These are phyloP conservation scores for Zygogramma bicolorata DNA, from an alignment of 2,888 invertebrate species.

Conservation along the genomic window DNA sequence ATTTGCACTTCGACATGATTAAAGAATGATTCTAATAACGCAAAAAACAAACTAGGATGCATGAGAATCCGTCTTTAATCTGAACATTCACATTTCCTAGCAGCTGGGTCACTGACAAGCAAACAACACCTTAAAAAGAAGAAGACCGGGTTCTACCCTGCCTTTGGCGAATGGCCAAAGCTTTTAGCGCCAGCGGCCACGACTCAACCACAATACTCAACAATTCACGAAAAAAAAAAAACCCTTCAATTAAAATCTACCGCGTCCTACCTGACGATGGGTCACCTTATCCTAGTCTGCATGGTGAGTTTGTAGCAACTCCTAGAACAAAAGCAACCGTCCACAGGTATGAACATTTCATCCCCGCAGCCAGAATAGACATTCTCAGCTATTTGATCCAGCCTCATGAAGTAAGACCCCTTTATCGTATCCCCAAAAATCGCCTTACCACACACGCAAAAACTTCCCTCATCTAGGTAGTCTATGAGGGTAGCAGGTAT, in stretches of 20 bases:
- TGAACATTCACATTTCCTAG: no score
- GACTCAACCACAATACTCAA: background rate
- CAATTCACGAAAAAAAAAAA: background rate
- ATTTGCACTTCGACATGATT: no score
- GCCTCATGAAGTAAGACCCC: slow-evolving; percentile 64
- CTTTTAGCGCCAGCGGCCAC: no score
- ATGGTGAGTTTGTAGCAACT: slow-evolving; percentile 65
- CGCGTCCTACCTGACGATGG: slow-evolving; percentile 68
- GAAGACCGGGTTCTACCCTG: no score
- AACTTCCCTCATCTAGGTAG: slow-evolving; percentile 73
- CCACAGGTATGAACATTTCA: slow-evolving; percentile 67
- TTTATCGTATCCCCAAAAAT: slow-evolving; percentile 60
- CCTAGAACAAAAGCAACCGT: slow-evolving; percentile 74
- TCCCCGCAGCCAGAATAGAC: slow-evolving; percentile 62
- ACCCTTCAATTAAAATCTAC: slow-evolving; percentile 62
- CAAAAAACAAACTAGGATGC: no score
- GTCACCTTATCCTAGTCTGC: slow-evolving; percentile 60
- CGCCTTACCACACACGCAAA: slow-evolving; percentile 73
- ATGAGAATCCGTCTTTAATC: no score
- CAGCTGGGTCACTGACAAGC: no score
- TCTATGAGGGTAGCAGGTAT: slow-evolving; percentile 73
- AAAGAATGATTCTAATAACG: no score
- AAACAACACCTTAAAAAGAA: no score
- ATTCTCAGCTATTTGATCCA: slow-evolving; percentile 65
- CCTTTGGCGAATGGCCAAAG: no score